Evolutionary conservation across 2,888 invertebrate genomes (phyloP).

Genomic region (Andricus curvator): DNA sequence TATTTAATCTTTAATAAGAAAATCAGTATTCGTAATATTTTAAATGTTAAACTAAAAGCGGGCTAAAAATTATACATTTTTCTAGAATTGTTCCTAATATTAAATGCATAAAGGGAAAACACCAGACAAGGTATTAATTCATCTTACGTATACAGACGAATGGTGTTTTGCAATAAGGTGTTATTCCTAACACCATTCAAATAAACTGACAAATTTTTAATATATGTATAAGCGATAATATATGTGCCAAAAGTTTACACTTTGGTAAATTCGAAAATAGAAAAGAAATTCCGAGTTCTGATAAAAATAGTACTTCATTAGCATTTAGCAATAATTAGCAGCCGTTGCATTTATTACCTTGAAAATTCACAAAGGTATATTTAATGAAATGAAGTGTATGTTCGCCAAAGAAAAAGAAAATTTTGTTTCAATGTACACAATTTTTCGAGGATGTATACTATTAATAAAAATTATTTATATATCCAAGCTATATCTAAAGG

Average conservation of each 20-base stretch:
- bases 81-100: neutral
- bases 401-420: neutral
- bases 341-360: neutral
- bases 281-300: neutral
- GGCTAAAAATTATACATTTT: neutral
- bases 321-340: neutral
- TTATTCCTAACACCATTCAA: neutral
- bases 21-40: neutral
- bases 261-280: neutral
- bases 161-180: neutral
- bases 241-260: conserved; percentile 18
- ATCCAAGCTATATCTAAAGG: neutral
- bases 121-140: conserved; percentile 4
- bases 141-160: neutral
- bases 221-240: neutral
- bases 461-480: conserved; percentile 6
- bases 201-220: neutral
- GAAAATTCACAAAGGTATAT: neutral
- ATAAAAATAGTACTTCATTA: neutral
- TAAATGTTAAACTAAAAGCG: neutral
- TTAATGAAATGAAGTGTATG: neutral
- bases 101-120: conserved; percentile 1
- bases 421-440: neutral
- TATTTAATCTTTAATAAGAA: neutral
- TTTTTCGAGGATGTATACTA: neutral